Percentiles rank a stretch among this genome's conserved stretches.
Evolutionary conservation across 2,888 invertebrate species (phyloP).

Genomic region (Pandemis cinnamomeana): DNA sequence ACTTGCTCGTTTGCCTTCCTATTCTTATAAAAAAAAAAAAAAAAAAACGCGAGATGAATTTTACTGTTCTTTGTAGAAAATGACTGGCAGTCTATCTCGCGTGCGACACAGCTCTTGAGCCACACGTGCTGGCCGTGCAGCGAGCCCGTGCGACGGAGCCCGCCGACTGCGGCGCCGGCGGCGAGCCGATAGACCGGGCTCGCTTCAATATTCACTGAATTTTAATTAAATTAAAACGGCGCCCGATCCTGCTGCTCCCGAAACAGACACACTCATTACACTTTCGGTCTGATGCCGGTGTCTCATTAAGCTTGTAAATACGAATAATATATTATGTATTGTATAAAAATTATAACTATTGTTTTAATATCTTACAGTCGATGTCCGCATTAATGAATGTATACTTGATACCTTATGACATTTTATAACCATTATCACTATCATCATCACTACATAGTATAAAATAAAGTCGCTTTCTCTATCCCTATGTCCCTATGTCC

Average conservation of each 20-base stretch:
- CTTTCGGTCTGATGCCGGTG: constrained; percentile 15
- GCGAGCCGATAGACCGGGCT: not conserved
- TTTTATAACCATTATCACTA: too few relatives aligned
- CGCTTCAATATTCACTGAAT: constrained; percentile 31
- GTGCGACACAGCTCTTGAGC: too few relatives aligned
- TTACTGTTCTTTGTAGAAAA: too few relatives aligned
- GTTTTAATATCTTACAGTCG: not conserved
- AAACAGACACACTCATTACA: constrained; percentile 24
- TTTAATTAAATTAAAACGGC: constrained; percentile 20
- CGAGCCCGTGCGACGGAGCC: not conserved
- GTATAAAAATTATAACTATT: not conserved
- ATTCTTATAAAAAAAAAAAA: too few relatives aligned
- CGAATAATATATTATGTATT: constrained; percentile 17
- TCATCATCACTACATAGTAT: too few relatives aligned
- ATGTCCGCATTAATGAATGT: not conserved
- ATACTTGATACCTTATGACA: too few relatives aligned
- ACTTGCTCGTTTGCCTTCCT: too few relatives aligned
- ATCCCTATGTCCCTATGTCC: too few relatives aligned
- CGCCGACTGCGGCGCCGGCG: not conserved
- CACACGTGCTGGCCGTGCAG: too few relatives aligned
- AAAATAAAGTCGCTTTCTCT: too few relatives aligned
- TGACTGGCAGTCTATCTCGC: too few relatives aligned
- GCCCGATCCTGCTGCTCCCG: constrained; percentile 13
- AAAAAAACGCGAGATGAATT: too few relatives aligned
- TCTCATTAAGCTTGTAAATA: constrained; percentile 20